These are phyloP conservation scores for Solen grandis DNA, from an alignment of 1,140 invertebrate genomes.

Conservation along the genomic window DNA sequence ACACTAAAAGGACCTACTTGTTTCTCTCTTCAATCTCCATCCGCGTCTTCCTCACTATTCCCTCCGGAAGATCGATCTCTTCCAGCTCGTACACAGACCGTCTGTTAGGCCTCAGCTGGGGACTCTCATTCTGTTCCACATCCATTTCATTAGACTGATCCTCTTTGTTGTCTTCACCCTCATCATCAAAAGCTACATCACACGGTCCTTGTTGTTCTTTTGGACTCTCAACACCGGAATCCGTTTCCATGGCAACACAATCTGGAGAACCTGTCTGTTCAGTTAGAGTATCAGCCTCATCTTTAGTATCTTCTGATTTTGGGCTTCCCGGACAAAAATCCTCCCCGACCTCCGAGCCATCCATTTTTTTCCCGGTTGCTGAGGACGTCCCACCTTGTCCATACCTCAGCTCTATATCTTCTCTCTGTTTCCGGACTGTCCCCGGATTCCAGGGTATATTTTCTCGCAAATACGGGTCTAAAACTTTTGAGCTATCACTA, in stretches of 20 bases:
- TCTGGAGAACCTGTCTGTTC: too few relatives aligned
- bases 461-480: conserved; percentile 83
- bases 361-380: too few relatives aligned
- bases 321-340: too few relatives aligned
- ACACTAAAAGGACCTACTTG: conserved; percentile 68
- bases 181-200: too few relatives aligned
- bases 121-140: conserved; percentile 16
- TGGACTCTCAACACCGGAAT: too few relatives aligned
- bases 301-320: too few relatives aligned
- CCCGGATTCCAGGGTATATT: conserved; percentile 85
- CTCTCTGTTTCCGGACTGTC: conserved; percentile 84
- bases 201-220: too few relatives aligned
- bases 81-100: conserved; percentile 76
- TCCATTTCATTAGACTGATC: conserved; percentile 14
- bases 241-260: too few relatives aligned
- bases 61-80: conserved; percentile 72
- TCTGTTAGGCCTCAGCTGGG: conserved; percentile 35
- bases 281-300: too few relatives aligned
- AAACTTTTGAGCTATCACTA: background rate
- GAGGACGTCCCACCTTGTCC: too few relatives aligned
- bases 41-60: conserved; percentile 83
- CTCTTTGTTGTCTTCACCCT: too few relatives aligned
- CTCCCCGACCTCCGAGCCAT: too few relatives aligned
- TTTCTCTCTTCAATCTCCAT: conserved; percentile 85
- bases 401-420: conserved; percentile 82